A percentile compares a stretch with the other conserved stretches of the same genome.
phyloP scores from a whole-genome alignment of 2,113 vertebrate genomes.

The Eulacestoma nigropectus region DNA sequence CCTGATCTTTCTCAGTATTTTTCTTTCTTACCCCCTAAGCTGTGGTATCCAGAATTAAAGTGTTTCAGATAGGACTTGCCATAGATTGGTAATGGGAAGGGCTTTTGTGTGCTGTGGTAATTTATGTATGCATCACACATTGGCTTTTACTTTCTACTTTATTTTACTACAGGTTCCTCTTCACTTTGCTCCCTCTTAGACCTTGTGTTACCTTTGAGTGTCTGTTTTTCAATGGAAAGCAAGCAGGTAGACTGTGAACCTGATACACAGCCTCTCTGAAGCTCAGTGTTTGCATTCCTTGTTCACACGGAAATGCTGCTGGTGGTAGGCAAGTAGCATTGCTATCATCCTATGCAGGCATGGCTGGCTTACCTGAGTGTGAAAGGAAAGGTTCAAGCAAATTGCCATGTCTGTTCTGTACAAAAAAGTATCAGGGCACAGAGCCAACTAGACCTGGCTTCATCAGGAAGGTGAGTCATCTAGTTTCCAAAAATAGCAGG shows the following conservation, averaged over 20 bases:
- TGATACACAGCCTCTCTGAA: not conserved
- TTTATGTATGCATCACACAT: not conserved
- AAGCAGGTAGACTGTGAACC: not conserved
- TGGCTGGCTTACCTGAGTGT: not conserved
- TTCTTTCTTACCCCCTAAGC: not conserved
- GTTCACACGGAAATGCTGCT: not conserved
- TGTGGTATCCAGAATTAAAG: not conserved
- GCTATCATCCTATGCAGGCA: not conserved
- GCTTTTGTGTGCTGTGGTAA: not conserved
- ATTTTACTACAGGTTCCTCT: not conserved
- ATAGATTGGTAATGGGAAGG: not conserved
- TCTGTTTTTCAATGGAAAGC: not conserved
- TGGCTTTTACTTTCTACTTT: not conserved
- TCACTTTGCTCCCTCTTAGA: not conserved
- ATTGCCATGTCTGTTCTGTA: not conserved
- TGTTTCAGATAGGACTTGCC: not conserved
- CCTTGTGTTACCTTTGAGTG: not conserved
- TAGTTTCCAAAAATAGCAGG: not conserved
- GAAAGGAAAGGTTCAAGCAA: not conserved
- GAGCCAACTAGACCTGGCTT: conserved; percentile 6
- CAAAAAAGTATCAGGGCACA: not conserved
- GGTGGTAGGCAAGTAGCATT: not conserved
- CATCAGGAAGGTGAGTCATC: conserved; percentile 1
- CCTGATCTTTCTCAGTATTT: not conserved
- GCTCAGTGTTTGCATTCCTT: not conserved